Evolutionary conservation across 2,797 vertebrate species (phyloP).

Genomic region (Eidolon dupreanum): DNA sequence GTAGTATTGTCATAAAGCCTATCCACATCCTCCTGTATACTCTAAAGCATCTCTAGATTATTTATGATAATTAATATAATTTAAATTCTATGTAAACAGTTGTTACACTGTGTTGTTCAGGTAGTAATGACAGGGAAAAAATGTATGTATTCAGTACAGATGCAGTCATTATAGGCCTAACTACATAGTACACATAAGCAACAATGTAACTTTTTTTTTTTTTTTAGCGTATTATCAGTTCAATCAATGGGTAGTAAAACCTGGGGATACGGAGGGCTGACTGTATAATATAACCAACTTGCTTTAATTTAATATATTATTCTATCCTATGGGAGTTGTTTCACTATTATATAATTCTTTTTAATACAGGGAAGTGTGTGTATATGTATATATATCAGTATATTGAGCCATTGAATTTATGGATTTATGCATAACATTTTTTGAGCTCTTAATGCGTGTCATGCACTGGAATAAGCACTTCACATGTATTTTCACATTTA

Average conservation of each 20-base stretch:
- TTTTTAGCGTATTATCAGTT: neutral
- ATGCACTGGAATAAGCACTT: neutral
- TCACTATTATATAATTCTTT: neutral
- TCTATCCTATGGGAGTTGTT: neutral
- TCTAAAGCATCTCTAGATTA: neutral
- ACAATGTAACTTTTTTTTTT: neutral
- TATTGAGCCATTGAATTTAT: neutral
- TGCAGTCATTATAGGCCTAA: neutral
- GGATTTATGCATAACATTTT: neutral
- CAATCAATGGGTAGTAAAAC: neutral
- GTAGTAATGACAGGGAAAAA: neutral
- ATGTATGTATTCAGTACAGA: neutral
- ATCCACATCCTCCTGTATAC: neutral
- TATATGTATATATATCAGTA: neutral
- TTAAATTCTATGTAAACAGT: neutral
- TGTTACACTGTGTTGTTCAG: neutral
- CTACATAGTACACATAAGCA: neutral
- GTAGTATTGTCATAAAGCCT: neutral
- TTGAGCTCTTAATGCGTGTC: neutral
- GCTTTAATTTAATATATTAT: constrained; percentile 46
- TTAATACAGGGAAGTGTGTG: neutral
- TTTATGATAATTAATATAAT: neutral
- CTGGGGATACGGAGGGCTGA: neutral
- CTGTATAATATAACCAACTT: neutral
- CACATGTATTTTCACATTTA: neutral